Evolutionary conservation across 2,797 vertebrate species (phyloP).

Genomic region (Gadopsis marmoratus): DNA sequence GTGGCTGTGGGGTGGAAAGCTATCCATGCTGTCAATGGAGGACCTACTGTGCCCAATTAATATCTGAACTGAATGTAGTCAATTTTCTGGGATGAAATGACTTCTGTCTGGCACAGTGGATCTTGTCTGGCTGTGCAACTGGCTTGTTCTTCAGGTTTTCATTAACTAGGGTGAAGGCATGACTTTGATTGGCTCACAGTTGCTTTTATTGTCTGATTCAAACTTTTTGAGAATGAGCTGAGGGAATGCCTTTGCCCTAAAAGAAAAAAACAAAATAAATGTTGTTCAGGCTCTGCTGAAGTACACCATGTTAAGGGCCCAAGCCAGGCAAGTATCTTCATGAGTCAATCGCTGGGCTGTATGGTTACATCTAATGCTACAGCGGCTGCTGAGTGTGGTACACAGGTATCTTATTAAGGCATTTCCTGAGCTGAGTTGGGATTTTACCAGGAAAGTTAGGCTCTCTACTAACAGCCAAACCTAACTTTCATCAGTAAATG

Average conservation of each 20-base stretch:
- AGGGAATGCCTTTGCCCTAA: slow-evolving; percentile 10
- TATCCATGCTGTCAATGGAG: slow-evolving; percentile 48
- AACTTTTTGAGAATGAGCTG: slow-evolving; percentile 7
- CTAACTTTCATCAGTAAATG: background rate
- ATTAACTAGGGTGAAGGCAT: slow-evolving; percentile 10
- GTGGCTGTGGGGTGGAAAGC: slow-evolving; percentile 2
- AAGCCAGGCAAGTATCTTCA: slow-evolving; percentile 23
- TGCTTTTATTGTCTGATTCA: slow-evolving; percentile 2
- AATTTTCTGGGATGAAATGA: slow-evolving; percentile 14
- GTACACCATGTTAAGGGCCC: slow-evolving; percentile 1
- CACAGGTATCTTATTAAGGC: slow-evolving; percentile 19
- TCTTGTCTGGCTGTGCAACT: slow-evolving; percentile 22
- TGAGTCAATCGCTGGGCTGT: slow-evolving; percentile 4
- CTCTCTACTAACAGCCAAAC: too few relatives aligned
- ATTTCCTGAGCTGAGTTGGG: slow-evolving; percentile 27
- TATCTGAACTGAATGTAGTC: slow-evolving; percentile 58
- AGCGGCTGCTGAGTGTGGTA: slow-evolving; percentile 23
- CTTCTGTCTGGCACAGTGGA: slow-evolving; percentile 24
- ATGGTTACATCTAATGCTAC: slow-evolving; percentile 23
- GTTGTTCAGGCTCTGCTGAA: slow-evolving; percentile 12
- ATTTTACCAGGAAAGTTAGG: slow-evolving; percentile 19
- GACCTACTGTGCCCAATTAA: slow-evolving; percentile 51
- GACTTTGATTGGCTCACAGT: slow-evolving; percentile 18
- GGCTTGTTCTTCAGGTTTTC: slow-evolving; percentile 21
- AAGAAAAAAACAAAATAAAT: slow-evolving; percentile 3